Percentiles rank a stretch among this genome's conserved stretches.
These are phyloP conservation scores for Crypturellus tataupa DNA, from an alignment of 2,797 vertebrate species.

Conservation along the genomic window DNA sequence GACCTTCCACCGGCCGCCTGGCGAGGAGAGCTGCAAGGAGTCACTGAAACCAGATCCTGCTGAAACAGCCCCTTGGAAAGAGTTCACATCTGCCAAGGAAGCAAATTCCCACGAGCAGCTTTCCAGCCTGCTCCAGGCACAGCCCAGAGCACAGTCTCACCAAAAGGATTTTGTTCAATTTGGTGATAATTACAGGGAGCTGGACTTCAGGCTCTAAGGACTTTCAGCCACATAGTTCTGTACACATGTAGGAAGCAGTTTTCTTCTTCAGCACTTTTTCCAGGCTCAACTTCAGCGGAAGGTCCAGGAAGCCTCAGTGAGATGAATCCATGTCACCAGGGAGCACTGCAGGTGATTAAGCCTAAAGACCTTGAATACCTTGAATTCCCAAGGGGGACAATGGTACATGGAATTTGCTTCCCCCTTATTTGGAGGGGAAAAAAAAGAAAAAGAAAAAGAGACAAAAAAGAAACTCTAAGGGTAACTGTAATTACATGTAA, in stretches of 20 bases:
- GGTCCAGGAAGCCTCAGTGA: neutral
- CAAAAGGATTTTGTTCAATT: neutral
- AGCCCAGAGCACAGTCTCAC: neutral
- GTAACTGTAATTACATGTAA: slow-evolving; percentile 41
- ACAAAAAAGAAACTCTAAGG: neutral
- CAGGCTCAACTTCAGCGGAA: fast-evolving
- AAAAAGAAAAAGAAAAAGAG: neutral
- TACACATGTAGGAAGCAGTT: neutral
- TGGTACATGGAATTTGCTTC: fast-evolving
- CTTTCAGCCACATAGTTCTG: neutral
- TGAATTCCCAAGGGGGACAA: neutral
- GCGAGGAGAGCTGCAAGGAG: neutral
- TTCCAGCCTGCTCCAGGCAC: neutral
- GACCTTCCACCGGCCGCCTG: neutral
- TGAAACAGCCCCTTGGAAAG: neutral
- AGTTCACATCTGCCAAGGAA: neutral
- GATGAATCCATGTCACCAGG: fast-evolving
- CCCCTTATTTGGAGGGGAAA: neutral
- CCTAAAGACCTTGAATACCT: neutral
- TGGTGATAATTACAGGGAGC: neutral
- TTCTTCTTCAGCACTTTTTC: neutral
- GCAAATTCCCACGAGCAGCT: neutral
- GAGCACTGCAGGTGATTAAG: fast-evolving
- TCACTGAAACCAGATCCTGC: fast-evolving
- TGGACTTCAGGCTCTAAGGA: neutral